Evolutionary conservation across 2,113 vertebrate species (phyloP).

Genomic region (Paracanthobrama guichenoti): DNA sequence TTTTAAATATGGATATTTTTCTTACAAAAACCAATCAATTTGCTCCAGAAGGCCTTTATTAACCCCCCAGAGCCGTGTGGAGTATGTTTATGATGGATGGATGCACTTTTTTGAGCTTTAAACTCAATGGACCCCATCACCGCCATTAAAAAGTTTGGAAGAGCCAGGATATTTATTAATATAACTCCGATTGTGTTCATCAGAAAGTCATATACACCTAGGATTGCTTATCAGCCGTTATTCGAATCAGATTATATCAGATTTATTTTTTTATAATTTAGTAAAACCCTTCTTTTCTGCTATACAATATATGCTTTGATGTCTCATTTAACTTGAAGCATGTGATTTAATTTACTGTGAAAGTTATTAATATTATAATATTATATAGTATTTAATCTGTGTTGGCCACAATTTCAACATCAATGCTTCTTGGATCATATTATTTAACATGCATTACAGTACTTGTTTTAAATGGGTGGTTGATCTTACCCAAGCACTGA

Average conservation of each 20-base stretch:
- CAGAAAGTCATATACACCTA: too few species aligned
- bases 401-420: neutral
- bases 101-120: too few species aligned
- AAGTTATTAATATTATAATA: neutral
- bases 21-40: too few species aligned
- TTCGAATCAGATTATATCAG: neutral
- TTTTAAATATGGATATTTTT: too few species aligned
- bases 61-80: too few species aligned
- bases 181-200: too few species aligned
- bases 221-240: neutral
- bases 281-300: neutral
- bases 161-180: too few species aligned
- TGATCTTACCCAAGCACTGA: constrained; percentile 93
- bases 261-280: neutral
- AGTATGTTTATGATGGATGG: too few species aligned
- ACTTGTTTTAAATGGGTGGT: neutral
- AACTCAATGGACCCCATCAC: too few species aligned
- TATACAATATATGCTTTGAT: neutral
- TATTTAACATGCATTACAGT: neutral
- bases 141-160: too few species aligned
- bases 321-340: neutral
- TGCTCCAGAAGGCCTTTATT: too few species aligned
- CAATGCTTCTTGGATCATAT: neutral
- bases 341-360: neutral
- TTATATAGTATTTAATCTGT: too few species aligned